Percentiles rank a stretch among this genome's conserved stretches.
Conservation (phyloP, 2,113 vertebrate genomes). For the Eupsittula cactorum region DNA sequence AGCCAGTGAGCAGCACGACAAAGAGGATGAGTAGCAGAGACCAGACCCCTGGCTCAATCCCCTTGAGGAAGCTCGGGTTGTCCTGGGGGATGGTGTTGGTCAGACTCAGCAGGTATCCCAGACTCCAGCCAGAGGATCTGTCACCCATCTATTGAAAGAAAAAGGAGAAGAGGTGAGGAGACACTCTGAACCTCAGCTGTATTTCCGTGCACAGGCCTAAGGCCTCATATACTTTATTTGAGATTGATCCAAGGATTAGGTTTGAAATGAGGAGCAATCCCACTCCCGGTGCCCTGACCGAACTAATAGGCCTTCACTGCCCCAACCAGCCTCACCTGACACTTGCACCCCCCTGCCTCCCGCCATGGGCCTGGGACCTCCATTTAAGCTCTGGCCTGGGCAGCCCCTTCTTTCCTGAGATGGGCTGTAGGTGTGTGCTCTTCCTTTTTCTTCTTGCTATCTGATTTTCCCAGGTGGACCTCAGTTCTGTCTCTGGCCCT, state of each 20-base stretch:
- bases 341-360: neutral
- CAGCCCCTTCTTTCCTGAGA: accelerated
- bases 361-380: neutral
- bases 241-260: neutral
- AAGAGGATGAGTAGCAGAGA: constrained; percentile 60
- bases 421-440: neutral
- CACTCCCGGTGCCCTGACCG: neutral
- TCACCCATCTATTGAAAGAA: constrained; percentile 2
- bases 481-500: neutral
- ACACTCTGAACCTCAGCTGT: neutral
- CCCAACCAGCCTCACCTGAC: neutral
- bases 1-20: constrained; percentile 27
- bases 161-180: neutral
- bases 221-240: neutral
- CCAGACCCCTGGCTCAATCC: constrained; percentile 45
- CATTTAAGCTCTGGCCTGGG: neutral
- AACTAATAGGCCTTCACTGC: neutral
- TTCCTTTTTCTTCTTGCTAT: neutral
- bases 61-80: constrained; percentile 39
- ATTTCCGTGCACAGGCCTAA: neutral
- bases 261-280: neutral
- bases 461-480: neutral
- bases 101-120: constrained; percentile 47
- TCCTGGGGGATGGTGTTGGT: constrained; percentile 6
- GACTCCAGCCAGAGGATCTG: constrained; percentile 26